phyloP scores from a whole-genome alignment of 1,140 invertebrate genomes.

The Druon quercuslanigerum region DNA sequence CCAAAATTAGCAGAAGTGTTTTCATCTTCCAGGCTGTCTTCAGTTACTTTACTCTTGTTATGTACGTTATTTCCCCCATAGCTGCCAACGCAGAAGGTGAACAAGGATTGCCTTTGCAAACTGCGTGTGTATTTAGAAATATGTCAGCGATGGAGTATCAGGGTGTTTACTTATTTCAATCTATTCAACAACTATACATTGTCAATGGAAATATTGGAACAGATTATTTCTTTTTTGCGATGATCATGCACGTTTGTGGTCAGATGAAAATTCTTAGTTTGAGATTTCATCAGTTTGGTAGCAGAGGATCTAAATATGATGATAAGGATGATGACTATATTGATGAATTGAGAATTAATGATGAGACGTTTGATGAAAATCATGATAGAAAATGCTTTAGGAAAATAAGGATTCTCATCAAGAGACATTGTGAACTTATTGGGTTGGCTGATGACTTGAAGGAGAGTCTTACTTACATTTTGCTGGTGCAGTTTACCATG shows the following conservation, averaged over 20 bases:
- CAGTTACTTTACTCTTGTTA: conserved; percentile 5
- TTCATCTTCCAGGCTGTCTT: conserved; percentile 13
- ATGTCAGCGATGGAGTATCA: conserved; percentile 9
- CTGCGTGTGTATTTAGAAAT: conserved; percentile 10
- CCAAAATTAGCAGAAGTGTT: conserved; percentile 17
- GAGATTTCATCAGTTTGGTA: not conserved
- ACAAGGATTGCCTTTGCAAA: conserved; percentile 1
- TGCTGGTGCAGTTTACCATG: conserved; percentile 9
- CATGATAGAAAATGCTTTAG: not conserved
- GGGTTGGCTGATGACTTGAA: conserved; percentile 7
- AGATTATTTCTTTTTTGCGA: conserved; percentile 16
- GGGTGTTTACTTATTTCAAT: not conserved
- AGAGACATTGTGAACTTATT: conserved; percentile 3
- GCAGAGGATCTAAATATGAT: not conserved
- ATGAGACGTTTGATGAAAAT: not conserved
- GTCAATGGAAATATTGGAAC: conserved; percentile 19
- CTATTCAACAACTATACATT: conserved; percentile 8
- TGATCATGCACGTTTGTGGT: conserved; percentile 19
- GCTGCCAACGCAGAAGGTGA: conserved; percentile 8
- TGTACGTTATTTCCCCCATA: conserved; percentile 18
- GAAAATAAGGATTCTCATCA: not conserved
- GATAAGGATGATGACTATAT: not conserved
- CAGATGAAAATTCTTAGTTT: conserved; percentile 1
- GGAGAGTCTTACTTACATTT: conserved; percentile 17
- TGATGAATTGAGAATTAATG: not conserved